Evolutionary conservation across 2,888 invertebrate species (phyloP), one percentile per base, ranked within the genome.

Genomic region (Petrolisthes cinctipes): DNA sequence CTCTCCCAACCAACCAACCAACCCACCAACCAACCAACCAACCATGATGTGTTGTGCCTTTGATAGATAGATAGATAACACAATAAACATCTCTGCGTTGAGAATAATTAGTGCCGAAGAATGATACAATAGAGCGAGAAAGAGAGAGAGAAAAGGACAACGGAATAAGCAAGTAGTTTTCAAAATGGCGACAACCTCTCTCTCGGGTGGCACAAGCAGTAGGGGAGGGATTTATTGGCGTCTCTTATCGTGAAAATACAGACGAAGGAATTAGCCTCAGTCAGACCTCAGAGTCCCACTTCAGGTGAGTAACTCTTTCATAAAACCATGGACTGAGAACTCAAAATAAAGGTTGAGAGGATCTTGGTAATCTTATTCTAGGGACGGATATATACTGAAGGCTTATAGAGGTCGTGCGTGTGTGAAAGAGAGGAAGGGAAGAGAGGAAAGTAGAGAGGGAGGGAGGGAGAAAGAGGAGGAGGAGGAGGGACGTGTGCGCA

Each of bases 181-280:
- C 86, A 87, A 87, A 87, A 87, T 87, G 86, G 86, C 86, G 83
- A 83, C 75, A 75, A 56, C 17, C 86, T 20, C 23, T 73, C 20
- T 73, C 20, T 54, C 68, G 75, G 56, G 75, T 20, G 75, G 51
- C 53, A 57, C 57, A 73, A 76, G 86, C 86, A 82, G 20, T 56
- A n/a, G 79, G 80, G 66, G 56, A 84, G 14, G 54, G 85, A 61
- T 57, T 79, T 80, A 78, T 78, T n/a, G 54, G 54, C 54, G 79
- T 4, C 79, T 53, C 9, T 11, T 23, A 23, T 51, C 51, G n/a
- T 14, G 37, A 61, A 61, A 61, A 23, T 37, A 20, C 14, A 78
- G 37, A 37, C 37, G 37, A 37, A 37, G 37, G 37, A 37, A 37
- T 37, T 37, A 37, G 37, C 37, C 37, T 37, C 37, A 37, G 37